Evolutionary conservation across 2,888 invertebrate genomes (phyloP).

Genomic region (Strigamia maritima): DNA sequence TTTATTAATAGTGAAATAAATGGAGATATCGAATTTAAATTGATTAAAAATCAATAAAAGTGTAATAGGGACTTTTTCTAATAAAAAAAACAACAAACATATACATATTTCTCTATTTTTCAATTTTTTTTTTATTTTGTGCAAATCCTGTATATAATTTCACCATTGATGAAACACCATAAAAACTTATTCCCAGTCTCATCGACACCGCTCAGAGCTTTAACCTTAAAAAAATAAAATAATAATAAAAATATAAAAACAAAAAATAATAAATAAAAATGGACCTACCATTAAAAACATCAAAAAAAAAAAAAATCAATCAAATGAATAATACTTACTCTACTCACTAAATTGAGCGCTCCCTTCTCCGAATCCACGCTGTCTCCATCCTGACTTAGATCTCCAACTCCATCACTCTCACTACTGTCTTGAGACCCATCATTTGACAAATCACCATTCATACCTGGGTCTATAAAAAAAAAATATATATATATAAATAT

Average conservation of each 20-base stretch:
- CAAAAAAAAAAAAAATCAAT: neutral
- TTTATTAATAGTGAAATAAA: too few relatives aligned
- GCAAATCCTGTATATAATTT: neutral
- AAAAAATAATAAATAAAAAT: neutral
- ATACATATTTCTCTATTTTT: too few relatives aligned
- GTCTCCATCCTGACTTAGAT: conserved; percentile 53
- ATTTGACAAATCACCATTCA: conserved; percentile 63
- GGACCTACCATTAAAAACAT: neutral
- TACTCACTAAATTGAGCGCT: conserved; percentile 63
- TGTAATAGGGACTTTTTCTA: neutral
- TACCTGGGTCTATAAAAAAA: conserved; percentile 59
- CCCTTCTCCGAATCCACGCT: conserved; percentile 61
- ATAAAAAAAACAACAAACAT: too few relatives aligned
- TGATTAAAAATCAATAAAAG: neutral
- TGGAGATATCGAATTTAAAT: too few relatives aligned
- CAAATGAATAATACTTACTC: conserved; percentile 35
- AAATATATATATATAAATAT: neutral
- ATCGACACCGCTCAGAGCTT: too few relatives aligned
- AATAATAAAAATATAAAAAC: neutral
- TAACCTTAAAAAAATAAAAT: too few relatives aligned
- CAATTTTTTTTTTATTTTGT: too few relatives aligned
- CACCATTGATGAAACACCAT: neutral
- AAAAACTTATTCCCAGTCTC: neutral
- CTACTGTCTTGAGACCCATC: conserved; percentile 64
- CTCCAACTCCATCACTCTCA: conserved; percentile 59